These are phyloP conservation scores for Myiotriccus ornatus DNA, from an alignment of 2,797 vertebrate genomes.

Conservation along the genomic window DNA sequence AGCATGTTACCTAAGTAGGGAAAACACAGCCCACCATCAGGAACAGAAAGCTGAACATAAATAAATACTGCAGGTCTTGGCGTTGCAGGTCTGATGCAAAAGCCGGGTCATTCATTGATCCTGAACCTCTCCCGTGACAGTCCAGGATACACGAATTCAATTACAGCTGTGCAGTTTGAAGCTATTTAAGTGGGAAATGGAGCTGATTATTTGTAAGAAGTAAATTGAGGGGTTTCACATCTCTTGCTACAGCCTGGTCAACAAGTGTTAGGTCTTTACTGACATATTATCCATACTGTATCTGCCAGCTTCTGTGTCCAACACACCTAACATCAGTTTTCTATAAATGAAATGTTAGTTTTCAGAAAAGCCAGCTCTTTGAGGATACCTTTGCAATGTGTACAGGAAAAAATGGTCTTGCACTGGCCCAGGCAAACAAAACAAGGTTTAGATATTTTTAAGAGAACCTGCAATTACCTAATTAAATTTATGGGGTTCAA, in stretches of 20 bases:
- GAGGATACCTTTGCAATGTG: neutral
- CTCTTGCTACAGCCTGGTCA: neutral
- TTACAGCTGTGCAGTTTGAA: neutral
- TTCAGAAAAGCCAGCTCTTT: neutral
- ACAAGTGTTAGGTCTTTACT: neutral
- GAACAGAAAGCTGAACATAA: neutral
- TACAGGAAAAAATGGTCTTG: neutral
- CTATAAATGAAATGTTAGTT: neutral
- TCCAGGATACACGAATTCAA: neutral
- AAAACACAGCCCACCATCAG: neutral
- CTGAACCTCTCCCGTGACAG: neutral
- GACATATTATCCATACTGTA: rapidly evolving
- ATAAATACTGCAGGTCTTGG: neutral
- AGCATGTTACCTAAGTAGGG: neutral
- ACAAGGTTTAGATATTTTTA: neutral
- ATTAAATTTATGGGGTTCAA: neutral
- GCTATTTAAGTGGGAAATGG: neutral
- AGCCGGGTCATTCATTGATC: neutral
- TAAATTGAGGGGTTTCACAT: neutral
- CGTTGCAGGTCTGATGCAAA: neutral
- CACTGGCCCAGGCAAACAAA: neutral
- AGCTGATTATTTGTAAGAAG: neutral
- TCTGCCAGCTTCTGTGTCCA: neutral
- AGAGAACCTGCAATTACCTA: neutral
- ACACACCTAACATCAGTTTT: neutral